These are phyloP conservation scores for Clarias pachynema DNA, from an alignment of 2,797 vertebrate species.

Conservation along the genomic window DNA sequence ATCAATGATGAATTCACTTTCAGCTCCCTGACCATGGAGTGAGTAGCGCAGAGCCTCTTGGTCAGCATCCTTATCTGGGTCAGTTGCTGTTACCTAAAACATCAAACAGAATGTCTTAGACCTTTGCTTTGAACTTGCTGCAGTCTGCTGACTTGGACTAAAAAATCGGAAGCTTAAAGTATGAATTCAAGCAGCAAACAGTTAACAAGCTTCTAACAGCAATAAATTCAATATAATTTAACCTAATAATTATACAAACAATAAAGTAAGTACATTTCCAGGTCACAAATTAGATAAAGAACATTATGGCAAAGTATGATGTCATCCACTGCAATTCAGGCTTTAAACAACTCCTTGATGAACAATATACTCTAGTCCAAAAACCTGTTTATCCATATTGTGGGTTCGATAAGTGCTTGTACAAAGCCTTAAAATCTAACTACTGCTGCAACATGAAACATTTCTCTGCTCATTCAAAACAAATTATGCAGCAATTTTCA, in stretches of 20 bases:
- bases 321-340: slow-evolving; percentile 18
- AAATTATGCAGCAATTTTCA: slow-evolving; percentile 43
- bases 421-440: slow-evolving; percentile 25
- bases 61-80: slow-evolving; percentile 84
- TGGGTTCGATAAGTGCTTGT: slow-evolving; percentile 26
- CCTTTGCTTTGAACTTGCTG: slow-evolving; percentile 54
- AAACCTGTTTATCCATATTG: slow-evolving; percentile 17
- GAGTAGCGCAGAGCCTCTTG: slow-evolving; percentile 87
- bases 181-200: slow-evolving; percentile 5
- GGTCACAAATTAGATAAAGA: slow-evolving; percentile 25
- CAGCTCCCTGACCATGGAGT: slow-evolving; percentile 85
- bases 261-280: slow-evolving; percentile 1
- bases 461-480: slow-evolving; percentile 33
- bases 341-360: slow-evolving; percentile 14
- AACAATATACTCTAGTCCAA: slow-evolving; percentile 1
- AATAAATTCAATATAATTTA: neutral
- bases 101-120: slow-evolving; percentile 56
- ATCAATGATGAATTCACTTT: slow-evolving; percentile 86
- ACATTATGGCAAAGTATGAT: slow-evolving; percentile 6
- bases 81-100: slow-evolving; percentile 83
- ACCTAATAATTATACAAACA: neutral
- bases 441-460: neutral
- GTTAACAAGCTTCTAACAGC: neutral
- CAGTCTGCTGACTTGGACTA: slow-evolving; percentile 54
- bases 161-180: neutral